Percentiles rank a stretch among this genome's conserved stretches.
These are phyloP conservation scores for Lithosia quadra DNA, from an alignment of 2,888 invertebrate species.

Conservation along the genomic window DNA sequence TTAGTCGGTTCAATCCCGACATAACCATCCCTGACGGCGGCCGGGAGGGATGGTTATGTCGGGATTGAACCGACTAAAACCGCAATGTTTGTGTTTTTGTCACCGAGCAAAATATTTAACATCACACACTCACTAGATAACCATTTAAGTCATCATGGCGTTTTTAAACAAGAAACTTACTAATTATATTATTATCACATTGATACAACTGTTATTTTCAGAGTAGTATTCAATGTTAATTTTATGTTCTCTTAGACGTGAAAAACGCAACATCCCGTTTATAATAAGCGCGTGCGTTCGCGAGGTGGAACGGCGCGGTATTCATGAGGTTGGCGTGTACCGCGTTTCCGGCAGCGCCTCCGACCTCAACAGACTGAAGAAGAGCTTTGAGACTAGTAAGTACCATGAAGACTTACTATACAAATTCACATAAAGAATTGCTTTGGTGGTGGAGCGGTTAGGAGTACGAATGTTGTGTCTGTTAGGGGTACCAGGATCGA, in stretches of 20 bases:
- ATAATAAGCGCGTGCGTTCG: conserved; percentile 96
- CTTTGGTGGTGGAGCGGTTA: background rate
- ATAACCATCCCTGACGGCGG: no score
- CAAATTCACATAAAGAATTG: background rate
- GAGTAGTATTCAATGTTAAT: background rate
- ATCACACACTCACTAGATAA: no score
- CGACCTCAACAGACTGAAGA: conserved; percentile 95
- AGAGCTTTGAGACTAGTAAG: conserved; percentile 97
- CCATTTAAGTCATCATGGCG: no score
- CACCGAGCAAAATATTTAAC: no score
- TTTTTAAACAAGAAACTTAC: no score
- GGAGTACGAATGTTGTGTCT: background rate
- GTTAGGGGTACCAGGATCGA: no score
- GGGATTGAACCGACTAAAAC: no score
- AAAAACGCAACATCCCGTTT: conserved; percentile 94
- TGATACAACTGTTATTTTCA: background rate
- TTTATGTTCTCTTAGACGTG: conserved; percentile 84
- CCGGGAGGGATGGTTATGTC: no score
- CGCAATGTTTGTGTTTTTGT: no score
- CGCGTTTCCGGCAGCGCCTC: conserved; percentile 97
- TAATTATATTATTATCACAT: no score
- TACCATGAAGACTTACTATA: conserved; percentile 36
- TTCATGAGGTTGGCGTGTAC: conserved; percentile 97
- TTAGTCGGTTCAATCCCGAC: no score
- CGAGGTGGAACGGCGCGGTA: conserved; percentile 96